Conservation (phyloP, 2,113 vertebrate genomes). For the Neolamprologus hecqui region DNA sequence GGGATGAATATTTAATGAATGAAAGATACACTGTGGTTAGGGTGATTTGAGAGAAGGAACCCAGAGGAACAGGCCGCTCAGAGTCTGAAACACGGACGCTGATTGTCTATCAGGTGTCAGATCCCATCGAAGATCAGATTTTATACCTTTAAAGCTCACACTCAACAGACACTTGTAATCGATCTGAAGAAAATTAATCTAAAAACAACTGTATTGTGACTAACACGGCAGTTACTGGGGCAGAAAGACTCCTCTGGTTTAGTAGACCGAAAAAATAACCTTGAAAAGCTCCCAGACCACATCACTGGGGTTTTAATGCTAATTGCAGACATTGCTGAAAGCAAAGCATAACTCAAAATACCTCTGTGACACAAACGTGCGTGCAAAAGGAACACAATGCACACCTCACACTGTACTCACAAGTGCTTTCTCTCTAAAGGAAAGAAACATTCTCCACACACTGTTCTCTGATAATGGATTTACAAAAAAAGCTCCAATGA, state of each 20-base stretch:
- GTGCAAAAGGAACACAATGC: not conserved
- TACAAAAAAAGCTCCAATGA: not conserved
- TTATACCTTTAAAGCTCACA: not conserved
- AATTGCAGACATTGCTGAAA: constrained; percentile 59
- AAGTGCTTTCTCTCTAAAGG: not conserved
- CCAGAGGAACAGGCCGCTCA: constrained; percentile 13
- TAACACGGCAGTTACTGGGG: constrained; percentile 17
- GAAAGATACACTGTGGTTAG: constrained; percentile 26
- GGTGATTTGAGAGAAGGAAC: constrained; percentile 7
- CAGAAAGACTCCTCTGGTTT: constrained; percentile 23
- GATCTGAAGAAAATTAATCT: not conserved
- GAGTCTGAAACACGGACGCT: not conserved
- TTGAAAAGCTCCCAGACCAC: constrained; percentile 42
- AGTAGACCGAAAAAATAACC: constrained; percentile 34
- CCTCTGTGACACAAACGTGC: not conserved
- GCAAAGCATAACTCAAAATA: constrained; percentile 43
- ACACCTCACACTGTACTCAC: not conserved
- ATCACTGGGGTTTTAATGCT: constrained; percentile 46
- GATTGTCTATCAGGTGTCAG: not conserved
- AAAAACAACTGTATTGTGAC: not conserved
- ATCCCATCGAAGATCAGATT: not conserved
- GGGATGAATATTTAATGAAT: constrained; percentile 59
- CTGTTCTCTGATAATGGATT: constrained; percentile 32
- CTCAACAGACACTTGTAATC: not conserved
- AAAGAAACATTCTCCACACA: not conserved